phyloP scores from a whole-genome alignment of 2,113 vertebrate genomes.

The Probosciger aterrimus region DNA sequence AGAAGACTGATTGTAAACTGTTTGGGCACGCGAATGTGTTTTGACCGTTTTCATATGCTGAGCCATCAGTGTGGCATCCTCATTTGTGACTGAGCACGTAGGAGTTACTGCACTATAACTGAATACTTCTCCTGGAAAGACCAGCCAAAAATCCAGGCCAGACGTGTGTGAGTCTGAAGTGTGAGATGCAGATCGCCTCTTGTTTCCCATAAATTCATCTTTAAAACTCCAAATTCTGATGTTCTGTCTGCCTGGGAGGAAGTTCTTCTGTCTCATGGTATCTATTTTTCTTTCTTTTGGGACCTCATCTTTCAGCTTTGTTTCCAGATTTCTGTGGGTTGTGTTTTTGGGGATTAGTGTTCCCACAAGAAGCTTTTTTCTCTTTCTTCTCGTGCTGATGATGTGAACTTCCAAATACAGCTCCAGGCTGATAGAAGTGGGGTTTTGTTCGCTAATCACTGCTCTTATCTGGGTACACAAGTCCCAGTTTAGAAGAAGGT shows the following conservation, averaged over 20 bases:
- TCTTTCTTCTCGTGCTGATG: background rate
- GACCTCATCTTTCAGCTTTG: background rate
- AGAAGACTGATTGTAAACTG: background rate
- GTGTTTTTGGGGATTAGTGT: background rate
- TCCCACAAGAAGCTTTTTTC: background rate
- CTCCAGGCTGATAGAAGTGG: background rate
- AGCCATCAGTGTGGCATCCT: background rate
- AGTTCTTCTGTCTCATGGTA: accelerated
- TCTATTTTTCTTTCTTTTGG: background rate
- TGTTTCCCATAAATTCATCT: background rate
- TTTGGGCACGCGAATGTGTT: background rate
- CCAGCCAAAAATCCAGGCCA: background rate
- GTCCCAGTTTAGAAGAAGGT: background rate
- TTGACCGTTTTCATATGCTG: background rate
- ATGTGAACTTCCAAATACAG: background rate
- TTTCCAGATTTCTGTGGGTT: background rate
- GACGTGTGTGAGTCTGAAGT: background rate
- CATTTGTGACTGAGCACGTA: background rate
- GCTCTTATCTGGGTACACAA: background rate
- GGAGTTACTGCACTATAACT: background rate
- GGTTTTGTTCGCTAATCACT: background rate
- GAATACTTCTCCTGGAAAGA: background rate
- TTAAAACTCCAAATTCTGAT: background rate
- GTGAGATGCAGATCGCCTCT: background rate
- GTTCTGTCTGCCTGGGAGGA: background rate